Evolutionary conservation across 2,888 invertebrate species (phyloP).

Genomic region (Apamea epomidion): DNA sequence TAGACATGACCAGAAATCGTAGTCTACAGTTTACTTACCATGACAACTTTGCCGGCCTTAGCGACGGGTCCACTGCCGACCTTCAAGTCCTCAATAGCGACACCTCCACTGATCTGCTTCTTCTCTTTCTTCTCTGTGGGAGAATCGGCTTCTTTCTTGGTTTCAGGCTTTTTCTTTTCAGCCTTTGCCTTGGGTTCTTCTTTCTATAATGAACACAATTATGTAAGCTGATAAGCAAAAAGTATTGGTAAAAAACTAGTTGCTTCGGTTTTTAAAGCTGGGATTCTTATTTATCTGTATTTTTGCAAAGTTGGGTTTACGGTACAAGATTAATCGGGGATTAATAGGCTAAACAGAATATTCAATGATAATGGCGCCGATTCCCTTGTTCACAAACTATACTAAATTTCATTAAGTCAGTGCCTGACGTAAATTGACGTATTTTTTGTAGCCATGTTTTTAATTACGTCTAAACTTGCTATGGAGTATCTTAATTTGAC

Average conservation of each 20-base stretch:
- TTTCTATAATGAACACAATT: conserved; percentile 68
- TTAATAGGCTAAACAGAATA: not conserved
- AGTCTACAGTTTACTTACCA: conserved; percentile 76
- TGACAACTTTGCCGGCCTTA: conserved; percentile 93
- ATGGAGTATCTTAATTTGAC: too few species aligned
- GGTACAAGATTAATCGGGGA: not conserved
- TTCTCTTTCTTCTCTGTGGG: conserved; percentile 87
- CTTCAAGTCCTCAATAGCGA: conserved; percentile 94
- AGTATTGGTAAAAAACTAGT: not conserved
- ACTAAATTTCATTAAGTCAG: too few species aligned
- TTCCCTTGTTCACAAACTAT: too few species aligned
- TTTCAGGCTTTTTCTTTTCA: conserved; percentile 82
- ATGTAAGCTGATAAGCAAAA: not conserved
- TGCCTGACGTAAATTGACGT: too few species aligned
- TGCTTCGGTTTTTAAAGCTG: not conserved
- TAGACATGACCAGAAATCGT: not conserved
- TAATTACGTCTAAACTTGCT: too few species aligned
- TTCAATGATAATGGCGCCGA: too few species aligned
- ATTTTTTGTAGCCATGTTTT: too few species aligned
- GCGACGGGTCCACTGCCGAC: conserved; percentile 95
- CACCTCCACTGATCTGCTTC: conserved; percentile 93
- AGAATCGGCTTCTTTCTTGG: conserved; percentile 77
- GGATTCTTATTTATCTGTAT: not conserved
- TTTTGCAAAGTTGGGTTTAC: not conserved
- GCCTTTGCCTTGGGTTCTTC: conserved; percentile 80